Percentiles rank a stretch among this genome's conserved stretches.
Evolutionary conservation across 1,140 invertebrate species (phyloP).

Genomic region (Nymphalis io): DNA sequence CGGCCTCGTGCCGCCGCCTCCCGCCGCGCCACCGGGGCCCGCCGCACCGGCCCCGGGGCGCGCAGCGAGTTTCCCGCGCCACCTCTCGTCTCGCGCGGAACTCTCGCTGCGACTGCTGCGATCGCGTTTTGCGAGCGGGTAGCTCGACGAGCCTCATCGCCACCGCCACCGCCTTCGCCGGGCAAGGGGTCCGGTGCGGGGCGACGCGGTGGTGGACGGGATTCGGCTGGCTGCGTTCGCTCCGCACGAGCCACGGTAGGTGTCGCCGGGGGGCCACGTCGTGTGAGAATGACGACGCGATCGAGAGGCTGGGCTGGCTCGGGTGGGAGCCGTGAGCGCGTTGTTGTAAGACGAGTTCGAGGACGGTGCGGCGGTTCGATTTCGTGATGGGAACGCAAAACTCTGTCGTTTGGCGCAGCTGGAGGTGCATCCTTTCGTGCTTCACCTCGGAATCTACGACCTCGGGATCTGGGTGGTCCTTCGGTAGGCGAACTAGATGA

Average conservation of each 20-base stretch:
- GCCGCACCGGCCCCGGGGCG: slow-evolving; percentile 61
- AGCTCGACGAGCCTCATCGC: slow-evolving; percentile 40
- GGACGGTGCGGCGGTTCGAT: slow-evolving; percentile 53
- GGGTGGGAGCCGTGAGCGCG: slow-evolving; percentile 48
- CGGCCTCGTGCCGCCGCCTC: slow-evolving; percentile 41
- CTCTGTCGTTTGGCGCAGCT: slow-evolving; percentile 54
- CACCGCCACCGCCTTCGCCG: slow-evolving; percentile 27
- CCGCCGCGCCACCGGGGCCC: slow-evolving; percentile 55
- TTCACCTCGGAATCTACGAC: slow-evolving; percentile 45
- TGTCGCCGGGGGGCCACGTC: slow-evolving; percentile 43
- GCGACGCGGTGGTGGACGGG: slow-evolving; percentile 25
- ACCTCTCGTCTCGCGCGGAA: slow-evolving; percentile 42
- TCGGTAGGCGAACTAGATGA: slow-evolving; percentile 80
- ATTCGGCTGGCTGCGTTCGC: slow-evolving; percentile 13
- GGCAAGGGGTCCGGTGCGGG: slow-evolving; percentile 30
- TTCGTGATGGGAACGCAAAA: slow-evolving; percentile 71
- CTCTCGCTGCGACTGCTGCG: slow-evolving; percentile 41
- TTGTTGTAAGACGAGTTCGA: slow-evolving; percentile 22
- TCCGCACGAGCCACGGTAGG: slow-evolving; percentile 28
- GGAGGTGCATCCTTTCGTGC: slow-evolving; percentile 36
- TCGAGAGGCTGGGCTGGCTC: slow-evolving; percentile 41
- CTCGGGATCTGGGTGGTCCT: slow-evolving; percentile 54
- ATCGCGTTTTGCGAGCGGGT: slow-evolving; percentile 44
- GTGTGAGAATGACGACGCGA: slow-evolving; percentile 56
- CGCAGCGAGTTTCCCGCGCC: slow-evolving; percentile 64